Percentiles rank a stretch among this genome's conserved stretches.
These are phyloP conservation scores for Apteryx owenii DNA, from an alignment of 2,113 vertebrate species.

Conservation along the genomic window DNA sequence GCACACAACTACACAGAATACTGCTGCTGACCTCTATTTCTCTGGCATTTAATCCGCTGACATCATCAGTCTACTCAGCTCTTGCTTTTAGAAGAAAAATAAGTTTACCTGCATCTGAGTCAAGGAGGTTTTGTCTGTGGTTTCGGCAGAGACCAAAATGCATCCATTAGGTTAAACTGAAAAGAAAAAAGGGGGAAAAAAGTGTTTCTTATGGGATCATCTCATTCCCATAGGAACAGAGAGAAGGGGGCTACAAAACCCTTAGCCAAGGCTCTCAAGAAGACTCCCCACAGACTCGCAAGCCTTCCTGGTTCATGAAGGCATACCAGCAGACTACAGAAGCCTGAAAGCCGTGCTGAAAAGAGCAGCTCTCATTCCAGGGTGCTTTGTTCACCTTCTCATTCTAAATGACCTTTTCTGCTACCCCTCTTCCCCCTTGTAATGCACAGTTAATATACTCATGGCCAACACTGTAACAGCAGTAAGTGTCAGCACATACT, in stretches of 20 bases:
- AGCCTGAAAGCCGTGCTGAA: neutral
- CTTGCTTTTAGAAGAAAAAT: neutral
- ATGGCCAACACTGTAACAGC: accelerated
- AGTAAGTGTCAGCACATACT: neutral
- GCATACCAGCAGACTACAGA: accelerated
- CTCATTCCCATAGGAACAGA: neutral
- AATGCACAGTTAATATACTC: accelerated
- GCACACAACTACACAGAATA: neutral
- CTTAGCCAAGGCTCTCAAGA: neutral
- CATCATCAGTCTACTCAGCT: neutral
- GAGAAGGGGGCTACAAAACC: neutral
- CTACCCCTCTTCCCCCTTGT: neutral
- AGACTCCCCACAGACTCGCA: neutral
- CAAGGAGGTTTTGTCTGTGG: neutral
- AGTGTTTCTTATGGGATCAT: neutral
- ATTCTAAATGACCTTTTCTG: neutral
- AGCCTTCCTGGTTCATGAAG: neutral
- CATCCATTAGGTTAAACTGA: neutral
- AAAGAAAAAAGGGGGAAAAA: neutral
- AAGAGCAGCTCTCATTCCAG: neutral
- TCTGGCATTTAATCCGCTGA: neutral
- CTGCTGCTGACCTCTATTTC: neutral
- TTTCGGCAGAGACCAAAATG: neutral
- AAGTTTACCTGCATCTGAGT: neutral
- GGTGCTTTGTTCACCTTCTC: neutral